A percentile compares a stretch with the other conserved stretches of the same genome.
phyloP scores from a whole-genome alignment of 2,888 invertebrate genomes.

The Mesochorus sp. region DNA sequence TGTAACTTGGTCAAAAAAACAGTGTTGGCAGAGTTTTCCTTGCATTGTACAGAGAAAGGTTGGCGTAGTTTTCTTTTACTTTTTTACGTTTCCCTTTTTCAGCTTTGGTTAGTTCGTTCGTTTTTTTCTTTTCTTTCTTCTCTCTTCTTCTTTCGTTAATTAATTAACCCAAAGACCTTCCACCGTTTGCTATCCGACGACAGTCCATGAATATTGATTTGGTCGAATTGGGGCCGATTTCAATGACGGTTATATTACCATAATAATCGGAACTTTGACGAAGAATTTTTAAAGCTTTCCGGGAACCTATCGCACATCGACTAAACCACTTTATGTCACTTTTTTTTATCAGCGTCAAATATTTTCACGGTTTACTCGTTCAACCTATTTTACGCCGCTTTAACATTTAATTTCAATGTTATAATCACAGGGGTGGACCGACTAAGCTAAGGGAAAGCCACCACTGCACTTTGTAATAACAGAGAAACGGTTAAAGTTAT shows the following conservation, averaged over 20 bases:
- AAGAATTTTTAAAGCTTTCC: constrained; percentile 31
- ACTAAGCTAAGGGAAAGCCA: background rate
- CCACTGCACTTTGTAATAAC: constrained; percentile 21
- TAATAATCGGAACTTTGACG: constrained; percentile 14
- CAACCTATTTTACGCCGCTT: background rate
- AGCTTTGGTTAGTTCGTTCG: constrained; percentile 6
- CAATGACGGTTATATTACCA: constrained; percentile 32
- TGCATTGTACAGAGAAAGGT: background rate
- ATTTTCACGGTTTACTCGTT: background rate
- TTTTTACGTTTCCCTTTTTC: constrained; percentile 3
- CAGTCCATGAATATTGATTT: constrained; percentile 56
- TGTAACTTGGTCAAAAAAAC: constrained; percentile 24
- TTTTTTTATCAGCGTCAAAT: background rate
- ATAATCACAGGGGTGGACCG: background rate
- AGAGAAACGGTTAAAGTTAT: constrained; percentile 4
- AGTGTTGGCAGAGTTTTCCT: constrained; percentile 14
- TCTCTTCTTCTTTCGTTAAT: constrained; percentile 34
- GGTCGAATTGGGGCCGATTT: constrained; percentile 13
- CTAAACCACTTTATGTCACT: background rate
- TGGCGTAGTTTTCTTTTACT: constrained; percentile 25
- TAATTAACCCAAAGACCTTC: constrained; percentile 48
- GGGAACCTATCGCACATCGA: background rate
- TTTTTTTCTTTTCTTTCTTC: constrained; percentile 10
- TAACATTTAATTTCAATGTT: constrained; percentile 14
- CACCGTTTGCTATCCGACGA: constrained; percentile 34